phyloP scores from a whole-genome alignment of 1,140 invertebrate genomes.

The Neodiprion lecontei region DNA sequence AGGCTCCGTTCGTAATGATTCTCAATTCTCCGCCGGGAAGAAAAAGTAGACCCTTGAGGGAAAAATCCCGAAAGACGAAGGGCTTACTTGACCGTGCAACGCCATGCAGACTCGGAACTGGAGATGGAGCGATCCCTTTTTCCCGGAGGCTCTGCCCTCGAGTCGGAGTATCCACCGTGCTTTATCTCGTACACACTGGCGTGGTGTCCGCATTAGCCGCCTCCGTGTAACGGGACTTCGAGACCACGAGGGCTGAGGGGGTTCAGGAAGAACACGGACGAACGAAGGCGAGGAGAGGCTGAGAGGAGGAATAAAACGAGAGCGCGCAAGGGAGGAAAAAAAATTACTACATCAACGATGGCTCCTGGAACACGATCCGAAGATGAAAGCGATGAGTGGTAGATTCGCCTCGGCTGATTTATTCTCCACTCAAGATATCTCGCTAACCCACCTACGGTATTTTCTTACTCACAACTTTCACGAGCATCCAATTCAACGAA shows the following conservation, averaged over 20 bases:
- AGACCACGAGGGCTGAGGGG: background rate
- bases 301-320: slow-evolving; percentile 17
- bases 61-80: background rate
- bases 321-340: slow-evolving; percentile 19
- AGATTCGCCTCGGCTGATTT: background rate
- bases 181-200: slow-evolving; percentile 1
- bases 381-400: slow-evolving; percentile 8
- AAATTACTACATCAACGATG: background rate
- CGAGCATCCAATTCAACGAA: no score
- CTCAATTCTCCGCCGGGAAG: no score
- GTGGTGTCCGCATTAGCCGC: slow-evolving; percentile 1
- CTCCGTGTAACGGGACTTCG: background rate
- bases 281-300: slow-evolving; percentile 16
- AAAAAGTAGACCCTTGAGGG: no score
- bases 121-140: background rate
- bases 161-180: background rate
- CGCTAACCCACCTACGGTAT: no score
- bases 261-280: slow-evolving; percentile 9
- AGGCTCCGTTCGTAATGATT: no score
- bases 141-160: background rate
- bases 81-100: background rate
- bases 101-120: background rate
- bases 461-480: no score
- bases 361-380: slow-evolving; percentile 4
- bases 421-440: no score